These are phyloP conservation scores for Ptychoptera albimana DNA, from an alignment of 2,888 invertebrate species.

Conservation along the genomic window DNA sequence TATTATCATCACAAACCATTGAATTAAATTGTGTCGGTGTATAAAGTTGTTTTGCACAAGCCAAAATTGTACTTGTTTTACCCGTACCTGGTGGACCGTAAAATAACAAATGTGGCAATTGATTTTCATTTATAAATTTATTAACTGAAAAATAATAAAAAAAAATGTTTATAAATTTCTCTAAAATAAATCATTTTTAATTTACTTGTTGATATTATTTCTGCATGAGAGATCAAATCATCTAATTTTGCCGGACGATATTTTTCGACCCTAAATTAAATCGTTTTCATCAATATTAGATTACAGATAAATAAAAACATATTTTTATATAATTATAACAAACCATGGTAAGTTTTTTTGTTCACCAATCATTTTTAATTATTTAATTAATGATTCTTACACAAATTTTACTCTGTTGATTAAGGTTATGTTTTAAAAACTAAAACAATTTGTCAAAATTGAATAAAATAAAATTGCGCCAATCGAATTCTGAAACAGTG, in stretches of 20 bases:
- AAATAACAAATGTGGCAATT: slow-evolving; percentile 87
- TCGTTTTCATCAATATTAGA: not conserved
- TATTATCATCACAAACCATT: slow-evolving; percentile 41
- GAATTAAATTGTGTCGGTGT: slow-evolving; percentile 78
- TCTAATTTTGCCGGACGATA: slow-evolving; percentile 84
- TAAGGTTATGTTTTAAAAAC: no score
- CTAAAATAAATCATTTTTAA: slow-evolving; percentile 11
- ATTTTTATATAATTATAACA: no score
- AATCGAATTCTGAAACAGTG: no score
- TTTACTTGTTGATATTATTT: slow-evolving; percentile 91
- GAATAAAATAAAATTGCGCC: no score
- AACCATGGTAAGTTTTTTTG: no score
- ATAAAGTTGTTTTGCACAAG: slow-evolving; percentile 87
- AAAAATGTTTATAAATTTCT: slow-evolving; percentile 3
- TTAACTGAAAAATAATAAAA: slow-evolving; percentile 41
- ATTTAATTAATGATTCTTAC: no score
- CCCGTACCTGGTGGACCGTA: slow-evolving; percentile 99
- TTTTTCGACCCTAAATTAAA: slow-evolving; percentile 89
- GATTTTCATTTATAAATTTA: slow-evolving; percentile 78
- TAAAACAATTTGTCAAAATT: no score
- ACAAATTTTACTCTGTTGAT: no score
- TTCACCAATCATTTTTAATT: no score
- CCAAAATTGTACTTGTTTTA: slow-evolving; percentile 94
- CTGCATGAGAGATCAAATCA: slow-evolving; percentile 92
- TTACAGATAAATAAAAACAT: no score